Conservation (phyloP, 2,888 invertebrate genomes). For the Criorhina ranunculi region DNA sequence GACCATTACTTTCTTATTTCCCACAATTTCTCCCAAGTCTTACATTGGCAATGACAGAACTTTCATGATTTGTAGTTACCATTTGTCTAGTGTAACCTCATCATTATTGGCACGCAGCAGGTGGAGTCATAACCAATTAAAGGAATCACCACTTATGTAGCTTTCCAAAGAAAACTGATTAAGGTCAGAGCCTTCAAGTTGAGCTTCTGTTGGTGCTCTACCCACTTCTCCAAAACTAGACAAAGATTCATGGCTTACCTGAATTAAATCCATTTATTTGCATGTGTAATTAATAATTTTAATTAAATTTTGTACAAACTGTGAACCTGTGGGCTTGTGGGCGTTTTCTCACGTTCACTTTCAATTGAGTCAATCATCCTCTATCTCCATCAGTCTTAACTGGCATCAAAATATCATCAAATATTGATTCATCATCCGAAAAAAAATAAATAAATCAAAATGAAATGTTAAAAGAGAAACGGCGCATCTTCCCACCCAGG, state of each 20-base stretch:
- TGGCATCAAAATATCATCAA: conserved; percentile 62
- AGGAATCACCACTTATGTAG: conserved; percentile 44
- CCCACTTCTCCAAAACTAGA: neutral
- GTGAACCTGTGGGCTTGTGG: neutral
- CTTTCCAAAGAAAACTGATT: conserved; percentile 40
- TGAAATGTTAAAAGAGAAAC: conserved; percentile 40
- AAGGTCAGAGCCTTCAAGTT: conserved; percentile 32
- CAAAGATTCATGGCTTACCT: neutral
- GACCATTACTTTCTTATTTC: conserved; percentile 8
- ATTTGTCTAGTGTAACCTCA: conserved; percentile 25
- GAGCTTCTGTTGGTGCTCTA: conserved; percentile 11
- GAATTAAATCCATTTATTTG: conserved; percentile 6
- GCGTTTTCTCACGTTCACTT: conserved; percentile 61
- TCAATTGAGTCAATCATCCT: conserved; percentile 25
- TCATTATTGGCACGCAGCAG: conserved; percentile 52
- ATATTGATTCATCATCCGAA: conserved; percentile 66
- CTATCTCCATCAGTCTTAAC: conserved; percentile 13
- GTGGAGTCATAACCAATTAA: conserved; percentile 47
- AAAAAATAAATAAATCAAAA: conserved; percentile 31
- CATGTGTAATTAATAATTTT: conserved; percentile 34
- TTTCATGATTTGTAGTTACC: conserved; percentile 1
- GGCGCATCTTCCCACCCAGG: conserved; percentile 61
- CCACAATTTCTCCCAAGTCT: neutral
- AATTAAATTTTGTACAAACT: conserved; percentile 6
- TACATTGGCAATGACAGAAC: conserved; percentile 33